These are phyloP conservation scores for Lasius fuliginosus DNA, from an alignment of 2,888 invertebrate species.

Conservation along the genomic window DNA sequence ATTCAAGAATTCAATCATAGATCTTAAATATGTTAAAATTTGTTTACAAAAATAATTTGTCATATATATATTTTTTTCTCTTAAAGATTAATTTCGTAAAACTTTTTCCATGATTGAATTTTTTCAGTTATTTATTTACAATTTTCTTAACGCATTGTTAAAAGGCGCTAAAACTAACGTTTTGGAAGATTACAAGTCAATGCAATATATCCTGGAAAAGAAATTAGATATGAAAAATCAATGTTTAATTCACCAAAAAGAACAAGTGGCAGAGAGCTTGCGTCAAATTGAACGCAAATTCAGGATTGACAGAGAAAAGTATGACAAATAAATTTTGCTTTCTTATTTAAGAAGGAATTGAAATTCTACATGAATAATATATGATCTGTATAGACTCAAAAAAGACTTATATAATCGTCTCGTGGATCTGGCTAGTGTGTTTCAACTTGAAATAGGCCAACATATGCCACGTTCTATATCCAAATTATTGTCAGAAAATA, in stretches of 20 bases:
- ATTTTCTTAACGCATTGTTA: constrained; percentile 1
- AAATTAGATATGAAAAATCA: constrained; percentile 73
- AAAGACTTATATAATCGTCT: constrained; percentile 78
- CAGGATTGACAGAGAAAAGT: constrained; percentile 80
- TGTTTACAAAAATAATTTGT: too few relatives aligned
- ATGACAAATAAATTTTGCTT: constrained; percentile 30
- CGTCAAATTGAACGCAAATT: constrained; percentile 75
- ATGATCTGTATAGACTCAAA: constrained; percentile 74
- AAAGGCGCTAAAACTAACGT: constrained; percentile 80
- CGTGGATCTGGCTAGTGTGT: constrained; percentile 73
- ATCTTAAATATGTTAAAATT: too few relatives aligned
- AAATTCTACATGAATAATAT: not conserved
- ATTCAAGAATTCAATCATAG: not conserved
- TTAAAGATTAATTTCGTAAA: not conserved
- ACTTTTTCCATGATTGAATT: not conserved
- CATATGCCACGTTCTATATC: constrained; percentile 72
- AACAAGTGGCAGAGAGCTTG: constrained; percentile 69
- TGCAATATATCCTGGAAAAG: constrained; percentile 69
- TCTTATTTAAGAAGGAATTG: not conserved
- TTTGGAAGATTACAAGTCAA: constrained; percentile 80
- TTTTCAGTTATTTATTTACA: constrained; percentile 9
- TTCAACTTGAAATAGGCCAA: constrained; percentile 75
- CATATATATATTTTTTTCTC: not conserved
- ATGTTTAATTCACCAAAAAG: constrained; percentile 68
- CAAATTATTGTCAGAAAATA: constrained; percentile 80